Evolutionary conservation across 2,113 vertebrate genomes (phyloP).

Genomic region (Centropristis striata): DNA sequence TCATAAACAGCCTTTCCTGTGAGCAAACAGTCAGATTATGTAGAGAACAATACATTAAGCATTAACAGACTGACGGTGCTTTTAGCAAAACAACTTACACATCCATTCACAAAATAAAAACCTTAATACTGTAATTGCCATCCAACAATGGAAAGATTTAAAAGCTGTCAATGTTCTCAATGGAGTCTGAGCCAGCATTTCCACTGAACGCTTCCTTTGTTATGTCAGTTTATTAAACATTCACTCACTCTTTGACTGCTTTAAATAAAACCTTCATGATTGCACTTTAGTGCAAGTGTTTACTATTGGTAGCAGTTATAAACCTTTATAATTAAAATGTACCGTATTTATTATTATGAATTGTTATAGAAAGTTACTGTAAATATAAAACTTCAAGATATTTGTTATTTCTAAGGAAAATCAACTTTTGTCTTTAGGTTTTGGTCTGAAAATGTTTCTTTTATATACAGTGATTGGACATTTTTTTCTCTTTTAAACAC

Average conservation of each 20-base stretch:
- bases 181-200: background rate
- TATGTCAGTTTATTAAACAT: background rate
- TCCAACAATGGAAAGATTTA: background rate
- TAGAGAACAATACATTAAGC: conserved; percentile 11
- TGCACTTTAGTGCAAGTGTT: too few relatives aligned
- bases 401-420: background rate
- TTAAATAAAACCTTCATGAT: background rate
- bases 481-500: background rate
- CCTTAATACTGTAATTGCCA: background rate
- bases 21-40: background rate
- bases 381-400: background rate
- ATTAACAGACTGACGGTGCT: background rate
- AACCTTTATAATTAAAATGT: background rate
- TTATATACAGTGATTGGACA: background rate
- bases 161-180: background rate
- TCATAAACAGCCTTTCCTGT: conserved; percentile 1
- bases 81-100: conserved; percentile 1
- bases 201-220: background rate
- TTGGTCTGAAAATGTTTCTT: background rate
- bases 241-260: background rate
- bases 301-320: background rate
- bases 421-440: background rate
- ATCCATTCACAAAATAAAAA: conserved; percentile 11
- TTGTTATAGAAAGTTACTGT: background rate
- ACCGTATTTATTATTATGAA: background rate